Evolutionary conservation across 2,888 invertebrate species (phyloP).

Genomic region (Caenorhabditis wallacei): DNA sequence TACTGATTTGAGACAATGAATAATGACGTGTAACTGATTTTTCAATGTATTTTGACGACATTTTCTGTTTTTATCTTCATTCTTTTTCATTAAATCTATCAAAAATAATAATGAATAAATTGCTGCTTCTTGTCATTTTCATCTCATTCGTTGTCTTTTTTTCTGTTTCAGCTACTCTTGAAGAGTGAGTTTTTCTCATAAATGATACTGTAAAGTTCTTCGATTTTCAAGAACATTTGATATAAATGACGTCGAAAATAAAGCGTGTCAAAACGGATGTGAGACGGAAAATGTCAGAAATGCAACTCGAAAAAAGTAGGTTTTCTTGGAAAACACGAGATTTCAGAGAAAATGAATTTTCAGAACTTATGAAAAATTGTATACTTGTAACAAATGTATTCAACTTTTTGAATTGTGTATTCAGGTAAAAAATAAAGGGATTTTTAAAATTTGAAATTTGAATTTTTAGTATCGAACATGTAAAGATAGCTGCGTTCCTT

Average conservation of each 20-base stretch:
- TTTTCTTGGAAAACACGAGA: background rate
- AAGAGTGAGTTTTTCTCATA: slow-evolving; percentile 27
- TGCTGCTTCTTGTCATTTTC: background rate
- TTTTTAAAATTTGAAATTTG: background rate
- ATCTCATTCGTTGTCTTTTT: background rate
- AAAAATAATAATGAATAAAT: slow-evolving; percentile 31
- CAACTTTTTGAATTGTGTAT: slow-evolving; percentile 38
- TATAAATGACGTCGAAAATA: slow-evolving; percentile 48
- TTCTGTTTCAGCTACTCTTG: slow-evolving; percentile 3
- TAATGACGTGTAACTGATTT: background rate
- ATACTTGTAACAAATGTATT: slow-evolving; percentile 1
- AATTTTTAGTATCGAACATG: slow-evolving; percentile 39
- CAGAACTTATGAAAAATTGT: slow-evolving; percentile 30
- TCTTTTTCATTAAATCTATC: background rate
- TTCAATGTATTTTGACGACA: background rate
- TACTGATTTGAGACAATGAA: slow-evolving; percentile 52
- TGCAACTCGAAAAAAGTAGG: background rate
- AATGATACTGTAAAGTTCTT: background rate
- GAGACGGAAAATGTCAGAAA: slow-evolving; percentile 17
- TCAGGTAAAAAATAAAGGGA: background rate
- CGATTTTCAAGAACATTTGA: slow-evolving; percentile 29
- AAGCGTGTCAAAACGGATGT: slow-evolving; percentile 30
- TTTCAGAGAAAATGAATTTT: background rate
- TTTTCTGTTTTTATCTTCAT: background rate
- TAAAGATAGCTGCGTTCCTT: slow-evolving; percentile 36